Conservation (phyloP, 64 coral and sea anemone species). For the Astreopora myriophthalma region DNA sequence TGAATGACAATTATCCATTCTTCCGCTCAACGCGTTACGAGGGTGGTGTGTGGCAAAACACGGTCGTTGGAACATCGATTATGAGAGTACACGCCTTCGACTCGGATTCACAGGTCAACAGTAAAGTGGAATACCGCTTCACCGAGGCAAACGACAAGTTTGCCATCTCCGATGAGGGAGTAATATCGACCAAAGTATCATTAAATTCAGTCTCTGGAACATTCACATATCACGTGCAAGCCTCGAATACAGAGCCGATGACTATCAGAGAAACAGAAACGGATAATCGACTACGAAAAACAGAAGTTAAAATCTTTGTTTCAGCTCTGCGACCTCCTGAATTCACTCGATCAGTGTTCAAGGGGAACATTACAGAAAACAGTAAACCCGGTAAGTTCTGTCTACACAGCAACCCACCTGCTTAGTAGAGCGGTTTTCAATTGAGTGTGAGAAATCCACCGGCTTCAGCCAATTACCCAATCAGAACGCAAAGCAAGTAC, state of each 20-base stretch:
- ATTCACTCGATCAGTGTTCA: constrained; percentile 46
- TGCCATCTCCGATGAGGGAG: constrained; percentile 5
- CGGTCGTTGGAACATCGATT: constrained; percentile 46
- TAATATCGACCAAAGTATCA: constrained; percentile 50
- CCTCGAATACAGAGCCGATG: constrained; percentile 75
- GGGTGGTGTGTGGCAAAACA: constrained; percentile 73
- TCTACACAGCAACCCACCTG: too few relatives aligned
- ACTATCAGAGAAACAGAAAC: not conserved
- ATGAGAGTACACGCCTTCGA: constrained; percentile 64
- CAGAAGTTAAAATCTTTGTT: constrained; percentile 46
- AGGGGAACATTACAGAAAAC: constrained; percentile 53
- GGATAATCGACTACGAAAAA: not conserved
- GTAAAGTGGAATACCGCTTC: constrained; percentile 54
- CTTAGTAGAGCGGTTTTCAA: too few relatives aligned
- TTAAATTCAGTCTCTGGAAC: constrained; percentile 38
- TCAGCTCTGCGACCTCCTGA: constrained; percentile 38
- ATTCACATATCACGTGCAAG: not conserved
- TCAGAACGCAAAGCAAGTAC: too few relatives aligned
- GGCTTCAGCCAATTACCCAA: too few relatives aligned
- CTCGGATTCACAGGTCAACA: constrained; percentile 24
- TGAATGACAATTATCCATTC: constrained; percentile 80
- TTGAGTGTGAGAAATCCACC: too few relatives aligned
- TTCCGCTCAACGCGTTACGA: constrained; percentile 60
- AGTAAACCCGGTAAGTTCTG: not conserved
- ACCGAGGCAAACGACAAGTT: constrained; percentile 65